phyloP scores from a whole-genome alignment of 2,797 vertebrate genomes.

The Xenentodon cancila region DNA sequence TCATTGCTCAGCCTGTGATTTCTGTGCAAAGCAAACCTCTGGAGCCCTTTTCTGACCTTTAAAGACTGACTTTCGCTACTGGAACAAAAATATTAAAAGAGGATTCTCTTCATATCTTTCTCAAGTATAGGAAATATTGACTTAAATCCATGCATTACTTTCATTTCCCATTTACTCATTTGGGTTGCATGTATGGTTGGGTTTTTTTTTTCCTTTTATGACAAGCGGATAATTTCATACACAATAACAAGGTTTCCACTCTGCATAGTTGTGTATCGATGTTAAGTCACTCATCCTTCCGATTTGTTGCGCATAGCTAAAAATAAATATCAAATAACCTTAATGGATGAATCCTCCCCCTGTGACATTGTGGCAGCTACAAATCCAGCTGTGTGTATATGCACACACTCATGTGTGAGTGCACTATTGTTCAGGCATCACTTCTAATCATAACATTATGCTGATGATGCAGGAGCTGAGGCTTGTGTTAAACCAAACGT shows the following conservation, averaged over 20 bases:
- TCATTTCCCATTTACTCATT: neutral
- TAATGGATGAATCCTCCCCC: constrained; percentile 55
- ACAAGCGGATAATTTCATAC: neutral
- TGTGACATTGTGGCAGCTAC: constrained; percentile 23
- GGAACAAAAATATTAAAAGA: neutral
- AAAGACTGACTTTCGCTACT: constrained; percentile 2
- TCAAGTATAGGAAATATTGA: neutral
- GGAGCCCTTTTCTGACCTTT: constrained; percentile 17
- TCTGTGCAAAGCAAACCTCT: constrained; percentile 8
- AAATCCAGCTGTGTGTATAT: constrained; percentile 35
- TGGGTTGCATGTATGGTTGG: neutral
- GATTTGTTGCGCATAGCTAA: constrained; percentile 39
- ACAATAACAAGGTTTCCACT: neutral
- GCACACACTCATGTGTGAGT: constrained; percentile 25
- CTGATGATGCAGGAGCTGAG: constrained; percentile 44
- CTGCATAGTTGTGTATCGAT: constrained; percentile 8
- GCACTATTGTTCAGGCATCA: constrained; percentile 42
- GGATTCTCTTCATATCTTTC: neutral
- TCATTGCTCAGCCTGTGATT: constrained; percentile 23
- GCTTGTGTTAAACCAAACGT: constrained; percentile 68
- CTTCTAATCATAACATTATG: constrained; percentile 42
- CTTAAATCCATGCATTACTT: neutral
- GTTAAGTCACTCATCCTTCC: constrained; percentile 50
- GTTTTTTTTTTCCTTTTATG: neutral
- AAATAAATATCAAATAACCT: constrained; percentile 71